Percentiles rank a stretch among this genome's conserved stretches.
Conservation (phyloP, 2,113 vertebrate species). For the Arothron firmamentum region DNA sequence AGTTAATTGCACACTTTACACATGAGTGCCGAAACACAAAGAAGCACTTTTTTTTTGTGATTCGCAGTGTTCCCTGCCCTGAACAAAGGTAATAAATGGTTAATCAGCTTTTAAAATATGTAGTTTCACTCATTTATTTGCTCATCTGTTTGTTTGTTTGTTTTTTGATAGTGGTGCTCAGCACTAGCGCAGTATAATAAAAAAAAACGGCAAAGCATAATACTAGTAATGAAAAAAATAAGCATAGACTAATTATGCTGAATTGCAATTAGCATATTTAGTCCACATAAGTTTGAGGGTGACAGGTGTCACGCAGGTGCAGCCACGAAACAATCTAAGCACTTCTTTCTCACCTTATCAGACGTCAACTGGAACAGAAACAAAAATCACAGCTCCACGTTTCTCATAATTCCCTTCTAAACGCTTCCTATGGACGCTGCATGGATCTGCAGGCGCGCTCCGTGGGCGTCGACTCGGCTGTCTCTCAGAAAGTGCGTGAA, state of each 20-base stretch:
- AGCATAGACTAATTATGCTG: background rate
- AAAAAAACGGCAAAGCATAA: no score
- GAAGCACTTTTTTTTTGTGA: conserved; percentile 19
- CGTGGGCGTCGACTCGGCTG: background rate
- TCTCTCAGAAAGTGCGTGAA: background rate
- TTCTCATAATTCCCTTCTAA: conserved; percentile 39
- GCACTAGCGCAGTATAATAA: no score
- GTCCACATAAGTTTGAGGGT: background rate
- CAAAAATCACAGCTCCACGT: conserved; percentile 43
- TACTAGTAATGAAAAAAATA: background rate
- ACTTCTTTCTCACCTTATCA: conserved; percentile 50
- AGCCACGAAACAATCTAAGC: background rate
- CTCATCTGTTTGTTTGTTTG: no score
- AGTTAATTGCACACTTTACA: conserved; percentile 49
- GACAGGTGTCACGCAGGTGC: conserved; percentile 30
- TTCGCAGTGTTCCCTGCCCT: conserved; percentile 32
- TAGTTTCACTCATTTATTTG: no score
- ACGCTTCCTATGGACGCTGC: conserved; percentile 6
- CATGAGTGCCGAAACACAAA: conserved; percentile 55
- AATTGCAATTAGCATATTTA: background rate
- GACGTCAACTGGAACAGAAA: conserved; percentile 21
- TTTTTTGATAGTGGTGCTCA: no score
- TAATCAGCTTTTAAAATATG: conserved; percentile 1
- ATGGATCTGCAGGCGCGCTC: background rate
- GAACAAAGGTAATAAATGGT: background rate